Conservation (phyloP, 1,140 invertebrate genomes). For the Tyrophagus putrescentiae region DNA sequence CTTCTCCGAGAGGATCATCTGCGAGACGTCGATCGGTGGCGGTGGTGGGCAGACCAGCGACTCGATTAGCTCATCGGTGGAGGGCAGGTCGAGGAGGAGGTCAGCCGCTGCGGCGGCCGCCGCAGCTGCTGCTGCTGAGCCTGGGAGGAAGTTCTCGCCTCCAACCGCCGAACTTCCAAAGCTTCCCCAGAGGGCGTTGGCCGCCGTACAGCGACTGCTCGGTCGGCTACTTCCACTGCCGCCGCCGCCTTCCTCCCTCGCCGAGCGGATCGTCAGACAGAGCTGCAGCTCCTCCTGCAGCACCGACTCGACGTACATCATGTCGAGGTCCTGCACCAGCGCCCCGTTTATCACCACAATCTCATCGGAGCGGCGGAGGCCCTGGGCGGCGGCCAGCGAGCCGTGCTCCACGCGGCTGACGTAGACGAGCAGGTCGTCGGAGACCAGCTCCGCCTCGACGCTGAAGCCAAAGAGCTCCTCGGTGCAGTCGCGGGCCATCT, state of each 20-base stretch:
- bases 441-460: slow-evolving; percentile 77
- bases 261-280: slow-evolving; percentile 99
- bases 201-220: too few species aligned
- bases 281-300: slow-evolving; percentile 83
- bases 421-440: slow-evolving; percentile 85
- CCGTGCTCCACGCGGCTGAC: slow-evolving; percentile 66
- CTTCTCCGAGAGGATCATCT: slow-evolving; percentile 68
- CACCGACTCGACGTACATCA: slow-evolving; percentile 95
- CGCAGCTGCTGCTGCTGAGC: background rate
- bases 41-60: slow-evolving; percentile 78
- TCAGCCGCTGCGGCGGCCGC: background rate
- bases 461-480: slow-evolving; percentile 96
- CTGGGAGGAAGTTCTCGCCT: too few species aligned
- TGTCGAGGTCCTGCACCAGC: slow-evolving; percentile 91
- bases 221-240: too few species aligned
- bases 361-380: slow-evolving; percentile 90
- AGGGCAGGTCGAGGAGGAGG: slow-evolving; percentile 46
- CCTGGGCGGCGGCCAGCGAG: slow-evolving; percentile 83
- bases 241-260: too few species aligned
- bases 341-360: slow-evolving; percentile 97
- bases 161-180: slow-evolving; percentile 68
- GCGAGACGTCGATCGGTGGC: slow-evolving; percentile 65
- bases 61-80: slow-evolving; percentile 77
- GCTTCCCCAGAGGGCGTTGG: too few species aligned
- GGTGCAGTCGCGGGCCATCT: slow-evolving; percentile 65